phyloP scores from a whole-genome alignment of 2,888 invertebrate genomes.

The Ophioninae sp. region DNA sequence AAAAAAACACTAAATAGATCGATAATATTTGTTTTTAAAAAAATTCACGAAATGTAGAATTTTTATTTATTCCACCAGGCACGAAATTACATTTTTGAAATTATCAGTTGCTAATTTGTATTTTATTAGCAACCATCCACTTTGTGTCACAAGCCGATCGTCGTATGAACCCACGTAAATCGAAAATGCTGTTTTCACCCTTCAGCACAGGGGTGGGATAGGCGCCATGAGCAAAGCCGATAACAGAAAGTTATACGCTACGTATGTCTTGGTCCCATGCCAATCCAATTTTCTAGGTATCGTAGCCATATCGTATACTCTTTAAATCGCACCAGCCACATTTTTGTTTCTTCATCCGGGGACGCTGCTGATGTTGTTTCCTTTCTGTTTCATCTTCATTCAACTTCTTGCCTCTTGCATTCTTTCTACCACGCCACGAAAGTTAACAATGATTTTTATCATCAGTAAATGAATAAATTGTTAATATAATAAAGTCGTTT shows the following conservation, averaged over 20 bases:
- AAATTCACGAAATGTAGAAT: too few relatives aligned
- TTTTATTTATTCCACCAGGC: too few relatives aligned
- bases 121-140: neutral
- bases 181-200: constrained; percentile 12
- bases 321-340: constrained; percentile 64
- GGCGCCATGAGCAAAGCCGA: constrained; percentile 23
- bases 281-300: constrained; percentile 67
- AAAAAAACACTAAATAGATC: too few relatives aligned
- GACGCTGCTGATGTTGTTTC: neutral
- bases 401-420: neutral
- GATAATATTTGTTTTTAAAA: too few relatives aligned
- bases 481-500: too few relatives aligned
- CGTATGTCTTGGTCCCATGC: constrained; percentile 61
- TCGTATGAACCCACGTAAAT: constrained; percentile 32
- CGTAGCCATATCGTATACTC: constrained; percentile 60
- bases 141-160: constrained; percentile 30
- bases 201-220: constrained; percentile 1
- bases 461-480: too few relatives aligned
- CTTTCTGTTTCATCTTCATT: neutral
- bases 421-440: too few relatives aligned
- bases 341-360: constrained; percentile 30
- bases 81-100: too few relatives aligned
- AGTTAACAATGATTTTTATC: too few relatives aligned
- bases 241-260: constrained; percentile 1
- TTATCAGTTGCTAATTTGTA: too few relatives aligned